Percentiles rank a stretch among this genome's conserved stretches.
phyloP scores from a whole-genome alignment of 2,797 vertebrate genomes.

The Etheostoma perlongum region DNA sequence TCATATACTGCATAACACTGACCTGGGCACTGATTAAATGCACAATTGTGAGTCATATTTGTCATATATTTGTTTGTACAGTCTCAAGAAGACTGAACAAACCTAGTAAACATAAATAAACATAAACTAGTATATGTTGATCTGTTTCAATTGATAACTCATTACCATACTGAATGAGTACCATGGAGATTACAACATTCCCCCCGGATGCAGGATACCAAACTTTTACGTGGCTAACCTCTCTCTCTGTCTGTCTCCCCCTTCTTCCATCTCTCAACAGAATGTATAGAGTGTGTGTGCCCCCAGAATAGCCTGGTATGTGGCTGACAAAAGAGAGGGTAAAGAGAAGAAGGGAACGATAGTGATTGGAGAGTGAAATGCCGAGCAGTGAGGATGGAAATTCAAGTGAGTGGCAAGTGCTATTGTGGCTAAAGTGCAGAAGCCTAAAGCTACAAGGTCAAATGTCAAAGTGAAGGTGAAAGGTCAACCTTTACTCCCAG shows the following conservation, averaged over 20 bases:
- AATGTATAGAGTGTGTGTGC: slow-evolving; percentile 27
- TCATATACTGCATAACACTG: background rate
- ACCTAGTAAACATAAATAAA: background rate
- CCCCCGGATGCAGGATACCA: background rate
- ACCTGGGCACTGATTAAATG: background rate
- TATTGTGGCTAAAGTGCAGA: slow-evolving; percentile 65
- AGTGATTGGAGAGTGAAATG: slow-evolving; percentile 41
- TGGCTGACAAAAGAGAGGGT: slow-evolving; percentile 49
- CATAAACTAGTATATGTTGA: background rate
- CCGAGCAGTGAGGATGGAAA: slow-evolving; percentile 42
- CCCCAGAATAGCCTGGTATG: slow-evolving; percentile 47
- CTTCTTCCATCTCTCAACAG: slow-evolving; percentile 22
- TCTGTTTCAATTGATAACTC: background rate
- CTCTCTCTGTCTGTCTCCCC: slow-evolving; percentile 2
- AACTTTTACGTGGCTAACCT: slow-evolving; percentile 2
- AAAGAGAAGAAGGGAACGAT: slow-evolving; percentile 24
- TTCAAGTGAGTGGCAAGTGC: slow-evolving; percentile 65
- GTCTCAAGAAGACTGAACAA: background rate
- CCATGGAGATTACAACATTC: background rate
- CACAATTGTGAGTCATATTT: background rate
- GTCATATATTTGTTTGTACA: no score
- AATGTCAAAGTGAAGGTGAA: slow-evolving; percentile 80
- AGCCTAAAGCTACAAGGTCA: slow-evolving; percentile 69
- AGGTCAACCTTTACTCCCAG: slow-evolving; percentile 64
- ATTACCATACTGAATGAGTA: background rate